Conservation (phyloP, 2,888 invertebrate genomes). For the Steinernema scapterisci region DNA sequence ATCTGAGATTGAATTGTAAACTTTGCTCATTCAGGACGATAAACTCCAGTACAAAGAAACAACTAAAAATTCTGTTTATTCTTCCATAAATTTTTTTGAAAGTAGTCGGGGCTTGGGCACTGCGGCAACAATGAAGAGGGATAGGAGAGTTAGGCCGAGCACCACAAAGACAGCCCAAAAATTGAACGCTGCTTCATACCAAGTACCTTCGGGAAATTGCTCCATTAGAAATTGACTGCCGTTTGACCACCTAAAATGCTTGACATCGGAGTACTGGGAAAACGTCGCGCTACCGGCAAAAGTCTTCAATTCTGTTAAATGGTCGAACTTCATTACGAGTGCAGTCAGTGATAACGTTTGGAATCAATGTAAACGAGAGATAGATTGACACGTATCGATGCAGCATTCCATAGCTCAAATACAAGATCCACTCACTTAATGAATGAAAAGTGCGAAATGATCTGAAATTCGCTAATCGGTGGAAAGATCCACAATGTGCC, state of each 20-base stretch:
- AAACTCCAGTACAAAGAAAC: too few species aligned
- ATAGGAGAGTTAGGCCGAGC: background rate
- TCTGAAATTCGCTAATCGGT: background rate
- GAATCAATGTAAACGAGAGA: background rate
- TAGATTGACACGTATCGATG: constrained; percentile 2
- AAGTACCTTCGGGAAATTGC: constrained; percentile 4
- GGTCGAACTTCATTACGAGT: background rate
- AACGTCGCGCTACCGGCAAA: background rate
- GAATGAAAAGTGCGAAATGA: constrained; percentile 11
- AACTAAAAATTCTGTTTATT: background rate
- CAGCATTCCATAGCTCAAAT: background rate
- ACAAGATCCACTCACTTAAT: background rate
- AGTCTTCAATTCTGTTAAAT: background rate
- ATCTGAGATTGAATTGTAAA: too few species aligned
- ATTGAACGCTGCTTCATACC: background rate
- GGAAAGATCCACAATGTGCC: background rate
- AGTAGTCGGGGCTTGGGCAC: constrained; percentile 1
- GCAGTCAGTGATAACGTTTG: background rate
- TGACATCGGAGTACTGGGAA: background rate
- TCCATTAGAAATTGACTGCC: constrained; percentile 9
- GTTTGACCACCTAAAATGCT: background rate
- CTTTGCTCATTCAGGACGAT: too few species aligned
- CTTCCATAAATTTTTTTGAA: constrained; percentile 9
- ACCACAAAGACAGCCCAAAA: background rate
- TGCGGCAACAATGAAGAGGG: background rate